phyloP scores from a whole-genome alignment of 2,888 invertebrate species.

The Pardosa pseudoannulata region DNA sequence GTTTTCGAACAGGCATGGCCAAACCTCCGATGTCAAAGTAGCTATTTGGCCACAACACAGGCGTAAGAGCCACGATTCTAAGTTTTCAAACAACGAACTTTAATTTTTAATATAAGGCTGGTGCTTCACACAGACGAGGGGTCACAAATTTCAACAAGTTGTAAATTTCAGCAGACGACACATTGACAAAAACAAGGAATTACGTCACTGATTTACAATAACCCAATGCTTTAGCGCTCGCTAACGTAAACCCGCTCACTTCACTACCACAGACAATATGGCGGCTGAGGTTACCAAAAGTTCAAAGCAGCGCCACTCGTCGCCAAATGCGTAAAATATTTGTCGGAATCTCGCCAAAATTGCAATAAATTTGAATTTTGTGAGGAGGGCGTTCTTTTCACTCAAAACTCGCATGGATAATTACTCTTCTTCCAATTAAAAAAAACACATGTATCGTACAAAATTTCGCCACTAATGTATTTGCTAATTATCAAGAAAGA shows the following conservation, averaged over 20 bases:
- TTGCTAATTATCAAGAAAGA: too few relatives aligned
- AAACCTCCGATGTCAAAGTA: slow-evolving; percentile 71
- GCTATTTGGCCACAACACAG: slow-evolving; percentile 63
- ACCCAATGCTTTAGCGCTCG: slow-evolving; percentile 16
- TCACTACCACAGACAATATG: slow-evolving; percentile 66
- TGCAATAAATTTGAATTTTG: not conserved
- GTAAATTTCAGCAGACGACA: slow-evolving; percentile 33
- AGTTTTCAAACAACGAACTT: slow-evolving; percentile 41
- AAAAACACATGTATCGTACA: too few relatives aligned
- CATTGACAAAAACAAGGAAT: slow-evolving; percentile 55
- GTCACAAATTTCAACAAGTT: slow-evolving; percentile 30
- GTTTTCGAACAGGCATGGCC: slow-evolving; percentile 72
- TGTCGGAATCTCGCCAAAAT: not conserved
- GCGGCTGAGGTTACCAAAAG: slow-evolving; percentile 66
- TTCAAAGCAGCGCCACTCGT: slow-evolving; percentile 48
- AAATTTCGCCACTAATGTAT: too few relatives aligned
- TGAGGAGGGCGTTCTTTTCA: too few relatives aligned
- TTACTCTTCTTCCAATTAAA: too few relatives aligned
- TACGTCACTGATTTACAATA: slow-evolving; percentile 54
- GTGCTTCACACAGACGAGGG: slow-evolving; percentile 6
- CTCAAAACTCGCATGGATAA: too few relatives aligned
- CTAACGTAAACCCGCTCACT: slow-evolving; percentile 23
- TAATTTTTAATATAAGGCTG: slow-evolving; percentile 1
- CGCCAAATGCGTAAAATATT: slow-evolving; percentile 15
- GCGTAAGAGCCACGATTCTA: slow-evolving; percentile 67